phyloP scores from a whole-genome alignment of 2,888 invertebrate genomes.

The Campopleginae sp. region DNA sequence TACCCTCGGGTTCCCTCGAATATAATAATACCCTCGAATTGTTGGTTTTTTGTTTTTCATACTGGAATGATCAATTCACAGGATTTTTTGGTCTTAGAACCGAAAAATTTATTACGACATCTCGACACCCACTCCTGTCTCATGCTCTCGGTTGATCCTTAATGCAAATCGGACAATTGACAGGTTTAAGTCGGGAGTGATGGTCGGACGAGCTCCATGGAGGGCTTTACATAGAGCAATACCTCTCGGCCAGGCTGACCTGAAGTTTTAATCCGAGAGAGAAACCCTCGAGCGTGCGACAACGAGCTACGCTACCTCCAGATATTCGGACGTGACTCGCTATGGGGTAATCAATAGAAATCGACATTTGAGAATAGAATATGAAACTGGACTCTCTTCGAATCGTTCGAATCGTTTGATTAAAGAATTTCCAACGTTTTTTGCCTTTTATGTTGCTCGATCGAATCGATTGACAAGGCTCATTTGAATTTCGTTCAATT shows the following conservation, averaged over 20 bases:
- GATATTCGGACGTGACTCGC: constrained; percentile 69
- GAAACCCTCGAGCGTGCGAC: constrained; percentile 36
- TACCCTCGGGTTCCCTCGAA: no score
- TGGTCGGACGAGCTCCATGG: constrained; percentile 61
- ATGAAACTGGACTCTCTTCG: background rate
- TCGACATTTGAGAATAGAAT: background rate
- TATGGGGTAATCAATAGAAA: constrained; percentile 66
- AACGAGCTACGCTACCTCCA: constrained; percentile 27
- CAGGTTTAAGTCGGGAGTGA: constrained; percentile 70
- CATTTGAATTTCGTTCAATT: background rate
- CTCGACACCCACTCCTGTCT: background rate
- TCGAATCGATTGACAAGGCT: background rate
- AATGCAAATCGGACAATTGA: constrained; percentile 76
- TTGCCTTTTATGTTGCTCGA: background rate
- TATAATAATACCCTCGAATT: no score
- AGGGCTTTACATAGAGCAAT: constrained; percentile 24
- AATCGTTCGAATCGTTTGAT: no score
- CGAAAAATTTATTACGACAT: constrained; percentile 1
- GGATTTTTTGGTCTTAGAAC: background rate
- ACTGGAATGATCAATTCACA: background rate
- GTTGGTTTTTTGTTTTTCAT: background rate
- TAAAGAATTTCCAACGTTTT: no score
- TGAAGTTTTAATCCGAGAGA: constrained; percentile 6
- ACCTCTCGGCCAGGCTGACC: constrained; percentile 40
- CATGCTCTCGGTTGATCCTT: constrained; percentile 51